Evolutionary conservation across 2,888 invertebrate genomes (phyloP).

Genomic region (Hydroisotoma schaefferi): DNA sequence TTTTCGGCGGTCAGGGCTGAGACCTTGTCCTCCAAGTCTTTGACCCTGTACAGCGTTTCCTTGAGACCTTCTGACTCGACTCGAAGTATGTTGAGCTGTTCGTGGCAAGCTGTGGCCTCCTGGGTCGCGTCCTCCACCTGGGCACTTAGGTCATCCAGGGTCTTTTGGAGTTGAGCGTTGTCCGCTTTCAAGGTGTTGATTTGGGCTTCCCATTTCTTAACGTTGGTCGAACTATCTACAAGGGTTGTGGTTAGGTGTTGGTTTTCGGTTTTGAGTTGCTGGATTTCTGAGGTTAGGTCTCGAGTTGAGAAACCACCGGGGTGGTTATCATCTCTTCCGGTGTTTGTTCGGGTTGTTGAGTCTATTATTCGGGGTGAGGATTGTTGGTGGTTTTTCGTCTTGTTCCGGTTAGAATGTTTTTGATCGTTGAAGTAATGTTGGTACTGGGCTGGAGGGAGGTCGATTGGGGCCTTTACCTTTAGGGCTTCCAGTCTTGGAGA

Average conservation of each 20-base stretch:
- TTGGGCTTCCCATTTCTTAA: slow-evolving; percentile 26
- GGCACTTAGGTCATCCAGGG: slow-evolving; percentile 8
- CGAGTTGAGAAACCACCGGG: not conserved
- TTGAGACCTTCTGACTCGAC: slow-evolving; percentile 16
- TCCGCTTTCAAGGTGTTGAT: slow-evolving; percentile 17
- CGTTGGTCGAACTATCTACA: slow-evolving; percentile 19
- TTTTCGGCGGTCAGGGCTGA: slow-evolving; percentile 8
- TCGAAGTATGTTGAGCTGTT: slow-evolving; percentile 16
- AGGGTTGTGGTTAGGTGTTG: slow-evolving; percentile 14
- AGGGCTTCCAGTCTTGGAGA: not conserved
- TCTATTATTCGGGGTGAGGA: not conserved
- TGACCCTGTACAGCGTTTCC: slow-evolving; percentile 8
- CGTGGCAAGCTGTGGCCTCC: slow-evolving; percentile 15
- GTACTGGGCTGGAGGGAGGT: not conserved
- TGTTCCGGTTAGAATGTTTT: not conserved
- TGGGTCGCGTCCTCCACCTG: slow-evolving; percentile 17
- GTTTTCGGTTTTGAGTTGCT: slow-evolving; percentile 18
- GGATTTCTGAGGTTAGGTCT: slow-evolving; percentile 11
- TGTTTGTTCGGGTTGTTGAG: not conserved
- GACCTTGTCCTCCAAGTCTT: slow-evolving; percentile 22
- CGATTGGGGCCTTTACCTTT: not conserved
- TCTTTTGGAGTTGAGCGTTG: slow-evolving; percentile 18
- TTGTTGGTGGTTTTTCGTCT: no score
- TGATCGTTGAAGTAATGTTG: not conserved
- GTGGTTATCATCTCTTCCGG: not conserved